Conservation (phyloP, 2,113 vertebrate genomes). For the Cisticola juncidis region DNA sequence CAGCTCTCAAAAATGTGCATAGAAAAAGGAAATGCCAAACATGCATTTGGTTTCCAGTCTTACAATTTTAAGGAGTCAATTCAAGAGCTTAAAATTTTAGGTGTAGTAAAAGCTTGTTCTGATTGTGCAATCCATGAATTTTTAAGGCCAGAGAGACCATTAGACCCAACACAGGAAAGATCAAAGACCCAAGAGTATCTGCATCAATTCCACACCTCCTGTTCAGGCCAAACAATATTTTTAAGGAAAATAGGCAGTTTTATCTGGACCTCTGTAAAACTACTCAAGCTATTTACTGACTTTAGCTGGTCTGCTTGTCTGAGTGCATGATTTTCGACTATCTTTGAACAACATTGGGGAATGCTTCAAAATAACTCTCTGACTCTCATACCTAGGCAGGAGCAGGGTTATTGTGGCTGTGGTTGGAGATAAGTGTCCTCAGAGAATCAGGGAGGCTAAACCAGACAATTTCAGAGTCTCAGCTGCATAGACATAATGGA, state of each 20-base stretch:
- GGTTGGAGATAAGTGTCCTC: conserved; percentile 30
- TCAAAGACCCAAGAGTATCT: neutral
- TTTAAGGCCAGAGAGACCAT: neutral
- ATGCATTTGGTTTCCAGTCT: neutral
- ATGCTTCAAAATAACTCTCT: conserved; percentile 18
- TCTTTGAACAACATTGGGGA: neutral
- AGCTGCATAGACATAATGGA: neutral
- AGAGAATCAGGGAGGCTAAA: neutral
- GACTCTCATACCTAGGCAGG: neutral
- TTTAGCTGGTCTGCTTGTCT: neutral
- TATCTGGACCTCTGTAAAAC: neutral
- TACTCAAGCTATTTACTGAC: neutral
- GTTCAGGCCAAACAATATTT: neutral
- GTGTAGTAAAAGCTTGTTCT: neutral
- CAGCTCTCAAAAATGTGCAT: neutral
- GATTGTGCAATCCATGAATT: neutral
- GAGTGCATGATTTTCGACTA: neutral
- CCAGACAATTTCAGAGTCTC: neutral
- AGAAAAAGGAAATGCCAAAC: conserved; percentile 15
- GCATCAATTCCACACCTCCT: neutral
- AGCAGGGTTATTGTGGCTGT: conserved; percentile 7
- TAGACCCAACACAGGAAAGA: neutral
- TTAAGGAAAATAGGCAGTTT: neutral
- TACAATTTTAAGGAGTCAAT: neutral
- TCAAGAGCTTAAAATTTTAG: neutral